Base-by-base conservation (phyloP, 2,113 vertebrate species). In the Pardalotus punctatus region DNA sequence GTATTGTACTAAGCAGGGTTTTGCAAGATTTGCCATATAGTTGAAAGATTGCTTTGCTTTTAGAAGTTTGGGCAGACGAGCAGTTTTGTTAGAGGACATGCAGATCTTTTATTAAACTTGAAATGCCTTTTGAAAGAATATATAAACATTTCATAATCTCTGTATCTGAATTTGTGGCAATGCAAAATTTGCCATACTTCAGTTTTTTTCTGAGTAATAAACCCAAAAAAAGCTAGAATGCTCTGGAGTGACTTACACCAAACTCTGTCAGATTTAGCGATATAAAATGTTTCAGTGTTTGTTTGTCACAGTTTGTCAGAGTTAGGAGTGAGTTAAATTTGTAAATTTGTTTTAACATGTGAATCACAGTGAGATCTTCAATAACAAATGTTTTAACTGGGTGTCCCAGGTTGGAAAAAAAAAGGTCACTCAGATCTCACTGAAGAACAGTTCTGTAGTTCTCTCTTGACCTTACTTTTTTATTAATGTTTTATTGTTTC, bases 401-500 rank as follows among this genome's bases (percentile, higher is more conserved):
- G 43, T 90, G 79, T 88, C 70, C 43, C 53, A 82, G 88, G 66
- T 92, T 82, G 61, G 80, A 93, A 79, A 61, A 54, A 81, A 70
- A 40, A 2, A 48, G 24, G 8, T 58, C 54, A 35, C 45, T 69
- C 42, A 48, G 53, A 67, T 69, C 66, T 80, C 62, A 72, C 74
- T 86, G 67, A 90, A 90, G 79, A 92, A 43, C 58, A 31, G 33
- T 82, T 79, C 91, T 72, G 1, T 57, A 88, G 66, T 80, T 94
- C 50, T 94, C 50, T 66, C 56, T 78, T 77, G 69, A 89, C 77
- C 47, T 81, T 69, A 62, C 48, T 85, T 91, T 81, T 94, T 94
- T 86, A 83, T 81, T 73, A 50, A 84, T 74, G 38, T 84, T 95
- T 93, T 91, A 70, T 88, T 91, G 81, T 96, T 96, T 96, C 86